Conservation (phyloP, 2,888 invertebrate species). For the Hydriomena furcata region DNA sequence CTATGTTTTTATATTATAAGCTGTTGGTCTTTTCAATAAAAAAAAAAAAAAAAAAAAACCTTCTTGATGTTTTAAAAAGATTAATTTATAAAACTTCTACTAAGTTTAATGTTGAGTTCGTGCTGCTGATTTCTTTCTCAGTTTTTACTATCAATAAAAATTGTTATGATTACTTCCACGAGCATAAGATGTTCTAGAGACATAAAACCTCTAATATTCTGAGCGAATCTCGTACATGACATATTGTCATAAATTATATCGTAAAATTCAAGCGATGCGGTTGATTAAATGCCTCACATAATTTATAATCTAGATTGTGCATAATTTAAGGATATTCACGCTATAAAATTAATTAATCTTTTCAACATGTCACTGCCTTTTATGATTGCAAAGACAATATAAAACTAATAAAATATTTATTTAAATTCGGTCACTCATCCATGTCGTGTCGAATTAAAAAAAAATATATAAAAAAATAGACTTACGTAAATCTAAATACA, state of each 20-base stretch:
- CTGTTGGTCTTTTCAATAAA: no score
- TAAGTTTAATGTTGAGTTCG: background rate
- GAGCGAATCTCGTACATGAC: conserved; percentile 22
- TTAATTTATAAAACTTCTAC: no score
- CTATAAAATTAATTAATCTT: conserved; percentile 31
- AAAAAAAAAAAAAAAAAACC: no score
- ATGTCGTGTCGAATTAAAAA: background rate
- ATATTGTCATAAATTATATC: conserved; percentile 27
- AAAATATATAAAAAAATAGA: background rate
- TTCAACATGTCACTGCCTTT: conserved; percentile 32
- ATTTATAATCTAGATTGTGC: conserved; percentile 32
- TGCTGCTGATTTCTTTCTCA: background rate
- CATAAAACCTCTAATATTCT: conserved; percentile 27
- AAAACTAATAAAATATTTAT: conserved; percentile 27
- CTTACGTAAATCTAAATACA: no score
- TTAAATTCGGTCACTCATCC: conserved; percentile 19
- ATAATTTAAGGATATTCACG: conserved; percentile 27
- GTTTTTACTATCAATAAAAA: background rate
- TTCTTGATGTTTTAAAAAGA: no score
- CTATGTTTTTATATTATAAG: no score
- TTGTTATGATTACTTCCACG: background rate
- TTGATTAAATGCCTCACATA: conserved; percentile 25
- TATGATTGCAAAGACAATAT: conserved; percentile 24
- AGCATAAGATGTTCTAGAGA: background rate
- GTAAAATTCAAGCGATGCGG: conserved; percentile 26